phyloP scores from a whole-genome alignment of 1,140 invertebrate species.

The Cydia amplana region DNA sequence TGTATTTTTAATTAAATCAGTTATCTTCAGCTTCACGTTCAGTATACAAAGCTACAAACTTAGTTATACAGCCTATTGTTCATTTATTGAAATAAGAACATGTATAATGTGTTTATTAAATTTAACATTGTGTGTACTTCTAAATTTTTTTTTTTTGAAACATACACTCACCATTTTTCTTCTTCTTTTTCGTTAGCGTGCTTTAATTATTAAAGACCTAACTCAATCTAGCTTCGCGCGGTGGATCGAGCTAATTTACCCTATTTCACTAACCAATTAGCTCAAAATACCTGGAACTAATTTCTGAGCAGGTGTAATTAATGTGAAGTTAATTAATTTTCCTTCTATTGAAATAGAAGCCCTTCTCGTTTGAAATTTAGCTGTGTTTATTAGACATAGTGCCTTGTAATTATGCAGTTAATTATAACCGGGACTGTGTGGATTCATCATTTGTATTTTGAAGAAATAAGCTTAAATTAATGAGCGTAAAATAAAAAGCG shows the following conservation, averaged over 20 bases:
- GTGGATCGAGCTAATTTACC: neutral
- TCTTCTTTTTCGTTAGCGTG: neutral
- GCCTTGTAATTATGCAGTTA: neutral
- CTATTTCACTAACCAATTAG: constrained; percentile 1
- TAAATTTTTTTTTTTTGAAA: too few species aligned
- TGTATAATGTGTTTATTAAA: too few species aligned
- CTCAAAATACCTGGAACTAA: constrained; percentile 17
- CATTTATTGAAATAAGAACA: too few species aligned
- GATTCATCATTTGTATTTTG: too few species aligned
- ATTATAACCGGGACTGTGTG: neutral
- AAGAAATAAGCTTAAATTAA: too few species aligned
- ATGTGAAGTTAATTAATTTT: constrained; percentile 22
- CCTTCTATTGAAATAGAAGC: neutral
- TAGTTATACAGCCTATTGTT: too few species aligned
- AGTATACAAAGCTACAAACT: too few species aligned
- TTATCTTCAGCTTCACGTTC: too few species aligned
- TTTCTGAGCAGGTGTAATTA: constrained; percentile 4
- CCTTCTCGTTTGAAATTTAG: neutral
- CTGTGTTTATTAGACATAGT: neutral
- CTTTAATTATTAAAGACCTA: neutral
- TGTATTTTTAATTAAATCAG: too few species aligned
- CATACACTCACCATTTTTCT: neutral
- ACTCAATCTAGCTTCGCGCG: neutral
- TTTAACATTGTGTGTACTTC: too few species aligned
- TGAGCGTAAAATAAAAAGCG: too few species aligned